A percentile compares a stretch with the other conserved stretches of the same genome.
Conservation (phyloP, 2,888 invertebrate species). For the Drosophila meridiana region DNA sequence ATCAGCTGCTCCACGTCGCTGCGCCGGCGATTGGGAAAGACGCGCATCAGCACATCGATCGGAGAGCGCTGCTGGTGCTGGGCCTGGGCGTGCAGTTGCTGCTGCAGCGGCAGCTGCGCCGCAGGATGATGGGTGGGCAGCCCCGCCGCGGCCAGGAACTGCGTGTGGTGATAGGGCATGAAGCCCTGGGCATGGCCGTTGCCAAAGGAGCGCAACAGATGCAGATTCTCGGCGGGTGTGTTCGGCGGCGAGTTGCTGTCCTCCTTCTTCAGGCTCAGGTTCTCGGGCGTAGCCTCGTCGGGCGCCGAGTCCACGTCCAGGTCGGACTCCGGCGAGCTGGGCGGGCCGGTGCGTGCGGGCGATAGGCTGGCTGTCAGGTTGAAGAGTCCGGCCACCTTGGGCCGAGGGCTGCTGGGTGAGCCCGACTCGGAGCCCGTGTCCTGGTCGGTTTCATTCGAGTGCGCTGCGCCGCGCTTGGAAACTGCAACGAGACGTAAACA, state of each 20-base stretch:
- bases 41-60: slow-evolving; percentile 94
- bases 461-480: slow-evolving; percentile 83
- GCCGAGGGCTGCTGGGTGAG: slow-evolving; percentile 84
- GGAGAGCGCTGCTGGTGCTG: slow-evolving; percentile 88
- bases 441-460: slow-evolving; percentile 85
- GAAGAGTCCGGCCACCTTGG: slow-evolving; percentile 76
- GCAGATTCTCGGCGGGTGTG: slow-evolving; percentile 83
- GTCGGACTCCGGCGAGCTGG: slow-evolving; percentile 85
- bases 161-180: slow-evolving; percentile 85
- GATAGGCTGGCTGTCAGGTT: slow-evolving; percentile 83
- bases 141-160: slow-evolving; percentile 81
- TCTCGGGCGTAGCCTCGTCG: slow-evolving; percentile 90
- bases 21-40: slow-evolving; percentile 94
- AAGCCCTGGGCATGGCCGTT: slow-evolving; percentile 84
- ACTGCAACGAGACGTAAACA: slow-evolving; percentile 66
- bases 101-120: slow-evolving; percentile 62
- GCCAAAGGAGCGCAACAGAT: slow-evolving; percentile 82
- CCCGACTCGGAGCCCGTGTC: slow-evolving; percentile 85
- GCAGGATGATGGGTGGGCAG: slow-evolving; percentile 76
- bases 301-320: slow-evolving; percentile 85
- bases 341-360: slow-evolving; percentile 84
- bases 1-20: slow-evolving; percentile 94
- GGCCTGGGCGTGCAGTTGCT: slow-evolving; percentile 48
- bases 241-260: slow-evolving; percentile 85
- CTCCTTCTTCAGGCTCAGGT: slow-evolving; percentile 91